These are phyloP conservation scores for Ibycter americanus DNA, from an alignment of 2,797 vertebrate species.

Conservation along the genomic window DNA sequence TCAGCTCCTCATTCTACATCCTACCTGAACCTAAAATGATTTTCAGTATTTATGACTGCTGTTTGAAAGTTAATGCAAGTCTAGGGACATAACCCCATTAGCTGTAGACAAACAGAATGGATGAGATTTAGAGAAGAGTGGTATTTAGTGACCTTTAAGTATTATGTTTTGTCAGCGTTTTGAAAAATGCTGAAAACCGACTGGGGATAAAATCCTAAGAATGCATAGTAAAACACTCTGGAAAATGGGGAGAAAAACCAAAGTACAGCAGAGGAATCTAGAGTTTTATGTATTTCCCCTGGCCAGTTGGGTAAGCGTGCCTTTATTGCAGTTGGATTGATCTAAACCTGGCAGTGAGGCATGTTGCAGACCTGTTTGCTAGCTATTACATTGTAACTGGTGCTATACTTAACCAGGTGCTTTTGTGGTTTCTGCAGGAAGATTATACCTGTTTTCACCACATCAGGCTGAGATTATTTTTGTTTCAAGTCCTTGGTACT, in stretches of 20 bases:
- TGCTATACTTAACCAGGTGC: not conserved
- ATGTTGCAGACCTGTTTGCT: not conserved
- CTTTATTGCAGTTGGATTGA: not conserved
- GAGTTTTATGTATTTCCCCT: not conserved
- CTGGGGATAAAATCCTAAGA: not conserved
- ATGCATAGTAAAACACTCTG: not conserved
- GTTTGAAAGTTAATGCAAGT: not conserved
- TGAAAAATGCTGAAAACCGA: not conserved
- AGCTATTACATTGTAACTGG: not conserved
- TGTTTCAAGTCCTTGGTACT: not conserved
- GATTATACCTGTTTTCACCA: not conserved
- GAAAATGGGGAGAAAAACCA: not conserved
- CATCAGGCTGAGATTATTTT: not conserved
- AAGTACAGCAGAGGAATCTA: not conserved
- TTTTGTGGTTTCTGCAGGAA: not conserved
- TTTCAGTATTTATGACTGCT: not conserved
- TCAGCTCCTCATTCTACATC: not conserved
- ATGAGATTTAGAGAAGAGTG: not conserved
- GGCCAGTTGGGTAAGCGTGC: not conserved
- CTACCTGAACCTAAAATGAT: not conserved
- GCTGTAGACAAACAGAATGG: not conserved
- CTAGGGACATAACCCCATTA: not conserved
- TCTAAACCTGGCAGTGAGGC: not conserved
- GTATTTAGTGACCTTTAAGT: not conserved
- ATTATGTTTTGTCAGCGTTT: not conserved